Evolutionary conservation across 2,113 vertebrate species (phyloP).

Genomic region (Andinoacara biseriatus): DNA sequence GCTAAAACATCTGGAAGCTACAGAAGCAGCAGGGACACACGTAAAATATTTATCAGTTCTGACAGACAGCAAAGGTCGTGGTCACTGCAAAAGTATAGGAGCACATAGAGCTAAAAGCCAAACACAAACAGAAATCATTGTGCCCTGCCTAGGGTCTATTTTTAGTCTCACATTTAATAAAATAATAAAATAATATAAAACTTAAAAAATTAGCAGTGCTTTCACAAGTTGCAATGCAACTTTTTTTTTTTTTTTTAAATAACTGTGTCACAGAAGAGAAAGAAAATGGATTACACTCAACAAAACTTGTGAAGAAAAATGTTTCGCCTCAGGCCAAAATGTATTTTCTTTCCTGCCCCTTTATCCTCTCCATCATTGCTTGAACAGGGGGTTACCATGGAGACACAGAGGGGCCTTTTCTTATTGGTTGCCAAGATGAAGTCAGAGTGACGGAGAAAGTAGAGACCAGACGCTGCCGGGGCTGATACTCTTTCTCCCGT

Average conservation of each 20-base stretch:
- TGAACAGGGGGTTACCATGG: constrained; percentile 71
- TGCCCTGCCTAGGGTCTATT: neutral
- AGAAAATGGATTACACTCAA: constrained; percentile 22
- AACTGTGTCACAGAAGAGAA: constrained; percentile 1
- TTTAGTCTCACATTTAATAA: neutral
- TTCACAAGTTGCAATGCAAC: neutral
- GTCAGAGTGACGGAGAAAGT: constrained; percentile 65
- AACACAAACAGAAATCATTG: neutral
- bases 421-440: constrained; percentile 67
- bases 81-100: neutral
- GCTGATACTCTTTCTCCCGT: constrained; percentile 50
- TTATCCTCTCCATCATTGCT: constrained; percentile 67
- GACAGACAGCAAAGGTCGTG: neutral
- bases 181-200: neutral
- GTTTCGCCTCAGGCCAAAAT: constrained; percentile 47
- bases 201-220: neutral
- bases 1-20: neutral
- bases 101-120: neutral
- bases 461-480: constrained; percentile 52
- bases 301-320: constrained; percentile 42
- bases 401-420: constrained; percentile 60
- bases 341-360: constrained; percentile 58
- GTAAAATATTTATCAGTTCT: constrained; percentile 1
- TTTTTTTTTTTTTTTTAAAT: neutral
- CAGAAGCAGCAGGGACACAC: neutral